Conservation (phyloP, 2,797 vertebrate genomes). For the Gouania willdenowi region DNA sequence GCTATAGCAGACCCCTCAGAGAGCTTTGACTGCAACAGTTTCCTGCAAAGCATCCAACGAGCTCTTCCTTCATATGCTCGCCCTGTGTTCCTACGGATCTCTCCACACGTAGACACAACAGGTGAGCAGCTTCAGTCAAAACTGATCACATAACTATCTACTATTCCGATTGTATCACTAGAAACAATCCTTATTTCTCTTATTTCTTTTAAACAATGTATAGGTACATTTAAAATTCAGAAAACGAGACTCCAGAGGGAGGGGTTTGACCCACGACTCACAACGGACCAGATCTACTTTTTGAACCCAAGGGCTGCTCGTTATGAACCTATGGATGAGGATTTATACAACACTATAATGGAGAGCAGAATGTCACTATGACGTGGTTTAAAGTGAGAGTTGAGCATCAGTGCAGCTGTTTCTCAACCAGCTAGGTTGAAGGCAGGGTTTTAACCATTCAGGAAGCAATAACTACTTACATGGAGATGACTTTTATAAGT, state of each 20-base stretch:
- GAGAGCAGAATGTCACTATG: slow-evolving; percentile 81
- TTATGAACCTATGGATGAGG: slow-evolving; percentile 79
- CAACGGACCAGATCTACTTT: slow-evolving; percentile 83
- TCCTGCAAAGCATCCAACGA: slow-evolving; percentile 80
- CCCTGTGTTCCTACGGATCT: slow-evolving; percentile 86
- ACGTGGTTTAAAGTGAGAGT: slow-evolving; percentile 36
- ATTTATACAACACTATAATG: slow-evolving; percentile 71
- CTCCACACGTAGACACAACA: slow-evolving; percentile 88
- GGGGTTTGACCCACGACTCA: slow-evolving; percentile 82
- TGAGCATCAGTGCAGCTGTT: background rate
- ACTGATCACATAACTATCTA: background rate
- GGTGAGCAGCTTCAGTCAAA: slow-evolving; percentile 56
- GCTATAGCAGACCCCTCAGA: slow-evolving; percentile 80
- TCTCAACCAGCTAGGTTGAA: slow-evolving; percentile 6
- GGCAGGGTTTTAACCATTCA: slow-evolving; percentile 34
- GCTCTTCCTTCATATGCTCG: slow-evolving; percentile 85
- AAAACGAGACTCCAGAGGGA: slow-evolving; percentile 88
- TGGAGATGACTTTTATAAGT: slow-evolving; percentile 45
- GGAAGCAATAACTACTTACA: slow-evolving; percentile 38
- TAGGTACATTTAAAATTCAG: slow-evolving; percentile 95
- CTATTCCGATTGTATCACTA: background rate
- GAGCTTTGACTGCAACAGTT: slow-evolving; percentile 72
- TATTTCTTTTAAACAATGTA: too few relatives aligned
- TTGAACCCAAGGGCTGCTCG: slow-evolving; percentile 77
- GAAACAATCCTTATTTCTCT: background rate